These are phyloP conservation scores for Grammomys surdaster DNA, from an alignment of 2,113 vertebrate genomes.

Conservation along the genomic window DNA sequence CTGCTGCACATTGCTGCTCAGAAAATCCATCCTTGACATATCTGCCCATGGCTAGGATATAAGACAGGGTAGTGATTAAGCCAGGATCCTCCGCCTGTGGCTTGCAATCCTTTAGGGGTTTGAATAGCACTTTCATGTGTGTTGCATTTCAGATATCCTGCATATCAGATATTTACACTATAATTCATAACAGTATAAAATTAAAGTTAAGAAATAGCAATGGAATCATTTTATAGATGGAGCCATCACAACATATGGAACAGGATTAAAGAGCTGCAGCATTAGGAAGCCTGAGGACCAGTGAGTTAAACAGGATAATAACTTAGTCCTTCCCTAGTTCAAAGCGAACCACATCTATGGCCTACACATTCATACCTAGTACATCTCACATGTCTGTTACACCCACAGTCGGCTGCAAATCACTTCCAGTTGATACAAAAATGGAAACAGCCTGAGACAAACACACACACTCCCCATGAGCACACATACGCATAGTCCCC, in stretches of 20 bases:
- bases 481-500: not conserved
- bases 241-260: not conserved
- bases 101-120: not conserved
- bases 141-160: not conserved
- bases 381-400: not conserved
- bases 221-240: not conserved
- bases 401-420: not conserved
- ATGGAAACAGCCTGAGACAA: not conserved
- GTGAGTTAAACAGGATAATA: not conserved
- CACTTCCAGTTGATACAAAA: not conserved
- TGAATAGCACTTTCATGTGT: not conserved
- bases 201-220: not conserved
- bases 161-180: not conserved
- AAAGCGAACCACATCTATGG: not conserved
- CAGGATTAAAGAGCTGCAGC: not conserved
- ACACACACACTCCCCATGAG: not conserved
- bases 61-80: too few relatives aligned
- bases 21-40: not conserved
- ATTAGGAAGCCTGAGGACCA: not conserved
- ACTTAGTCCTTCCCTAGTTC: not conserved
- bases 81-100: not conserved
- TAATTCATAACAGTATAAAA: not conserved
- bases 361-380: not conserved
- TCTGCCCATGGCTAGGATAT: not conserved
- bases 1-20: too few relatives aligned